Evolutionary conservation across 1,140 invertebrate species (phyloP).

Genomic region (Cydia amplana): DNA sequence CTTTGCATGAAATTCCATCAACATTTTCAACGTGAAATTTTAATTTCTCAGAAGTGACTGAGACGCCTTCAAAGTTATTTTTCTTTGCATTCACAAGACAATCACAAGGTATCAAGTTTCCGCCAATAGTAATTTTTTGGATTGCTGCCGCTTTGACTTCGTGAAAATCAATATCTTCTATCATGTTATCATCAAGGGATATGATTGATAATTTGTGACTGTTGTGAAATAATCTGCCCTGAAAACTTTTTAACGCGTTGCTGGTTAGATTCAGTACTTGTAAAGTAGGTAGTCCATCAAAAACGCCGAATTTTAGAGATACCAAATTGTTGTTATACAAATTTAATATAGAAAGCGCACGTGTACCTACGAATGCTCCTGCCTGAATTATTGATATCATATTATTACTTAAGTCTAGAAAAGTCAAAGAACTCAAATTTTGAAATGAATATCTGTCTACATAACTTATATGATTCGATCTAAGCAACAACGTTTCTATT

Average conservation of each 20-base stretch:
- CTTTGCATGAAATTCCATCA: conserved; percentile 18
- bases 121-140: not conserved
- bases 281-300: not conserved
- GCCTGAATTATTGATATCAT: not conserved
- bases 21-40: conserved; percentile 12
- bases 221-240: conserved; percentile 7
- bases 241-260: conserved; percentile 2
- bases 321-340: conserved; percentile 1
- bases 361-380: not conserved
- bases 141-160: not conserved
- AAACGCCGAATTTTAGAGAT: not conserved
- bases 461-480: not conserved
- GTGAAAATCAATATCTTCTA: not conserved
- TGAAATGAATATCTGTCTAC: conserved; percentile 10
- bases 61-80: not conserved
- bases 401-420: conserved; percentile 16
- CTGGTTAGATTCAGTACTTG: not conserved
- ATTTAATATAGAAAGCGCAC: not conserved
- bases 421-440: not conserved
- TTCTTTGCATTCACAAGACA: not conserved
- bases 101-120: conserved; percentile 15
- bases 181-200: conserved; percentile 1
- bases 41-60: not conserved
- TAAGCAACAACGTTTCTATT: not conserved
- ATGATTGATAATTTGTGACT: not conserved